Evolutionary conservation across 2,888 invertebrate genomes (phyloP).

Genomic region (Drosophila multiciliata): DNA sequence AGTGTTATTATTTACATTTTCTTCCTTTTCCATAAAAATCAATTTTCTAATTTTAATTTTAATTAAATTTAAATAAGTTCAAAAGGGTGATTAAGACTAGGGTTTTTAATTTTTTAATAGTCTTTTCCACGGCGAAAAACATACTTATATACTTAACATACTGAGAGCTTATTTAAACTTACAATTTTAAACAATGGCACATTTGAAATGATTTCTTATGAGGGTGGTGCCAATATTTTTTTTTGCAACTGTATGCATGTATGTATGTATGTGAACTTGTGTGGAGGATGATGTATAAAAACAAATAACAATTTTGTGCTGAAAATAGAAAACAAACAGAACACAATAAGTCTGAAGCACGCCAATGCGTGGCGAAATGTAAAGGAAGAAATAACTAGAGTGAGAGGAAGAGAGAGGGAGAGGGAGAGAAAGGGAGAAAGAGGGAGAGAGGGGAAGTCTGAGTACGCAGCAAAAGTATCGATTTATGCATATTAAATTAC

Average conservation of each 20-base stretch:
- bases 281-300: slow-evolving; percentile 61
- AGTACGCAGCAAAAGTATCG: slow-evolving; percentile 67
- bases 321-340: slow-evolving; percentile 75
- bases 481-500: slow-evolving; percentile 83
- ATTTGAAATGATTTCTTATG: slow-evolving; percentile 5
- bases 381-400: background rate
- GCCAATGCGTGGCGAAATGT: slow-evolving; percentile 29
- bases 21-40: background rate
- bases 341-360: slow-evolving; percentile 58
- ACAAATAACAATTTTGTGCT: slow-evolving; percentile 79
- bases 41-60: background rate
- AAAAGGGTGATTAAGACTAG: background rate
- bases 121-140: background rate
- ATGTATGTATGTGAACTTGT: slow-evolving; percentile 5
- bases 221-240: slow-evolving; percentile 3
- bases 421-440: background rate
- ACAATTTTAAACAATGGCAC: background rate
- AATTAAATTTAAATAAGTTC: background rate
- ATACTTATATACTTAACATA: fast-evolving
- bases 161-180: background rate
- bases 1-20: background rate
- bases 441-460: background rate
- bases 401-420: background rate
- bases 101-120: background rate
- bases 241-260: background rate